Base-by-base conservation (phyloP, 1,140 invertebrate species). In the Eriosoma lanigerum region DNA sequence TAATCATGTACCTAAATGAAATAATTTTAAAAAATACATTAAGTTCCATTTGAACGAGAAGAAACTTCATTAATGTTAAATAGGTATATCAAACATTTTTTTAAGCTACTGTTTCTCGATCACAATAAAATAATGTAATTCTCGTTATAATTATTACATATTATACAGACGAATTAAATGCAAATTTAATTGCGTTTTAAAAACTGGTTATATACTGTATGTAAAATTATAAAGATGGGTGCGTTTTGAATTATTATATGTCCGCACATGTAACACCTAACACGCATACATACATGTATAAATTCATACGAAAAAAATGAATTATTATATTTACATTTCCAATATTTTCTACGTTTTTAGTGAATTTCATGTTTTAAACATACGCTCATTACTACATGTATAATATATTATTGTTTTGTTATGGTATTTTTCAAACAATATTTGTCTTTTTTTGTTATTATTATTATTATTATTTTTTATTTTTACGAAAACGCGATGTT, bases 201-300 rank as follows among this genome's bases (percentile, higher is more conserved):
- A 70, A 70, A 70, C 46, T 70, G 66, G 66, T 70, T 70, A 26
- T 38, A 38, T 38, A 38, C 8, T 38, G 8, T 38, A 38, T 4
- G 32, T 38, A 38, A 4, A 38, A 38, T n/a, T 38, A 38, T 29
- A 50, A 50, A 70, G 24, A 50, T 26, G 15, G 19, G 24, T 24
- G n/a, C 1, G 10, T 68, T 68, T 48, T n/a, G 46, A 66, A 48
- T 48, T 17, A 48, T 48, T 17, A 68, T 15, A 24, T 68, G 5
- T 68, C 32, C 32, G 32, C 3, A 38, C 32, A 38, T 38, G 8
- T 38, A 38, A n/a, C n/a, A n/a, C n/a, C n/a, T n/a, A 48, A n/a
- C 15, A n/a, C 52, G 19, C n/a, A 15, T n/a, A 46, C 38, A 48
- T 38, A 38, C 32, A 38, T 8, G 32, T 38, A 38, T 38, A 38